Evolutionary conservation across 2,888 invertebrate species (phyloP), one percentile per base, ranked within the genome.

Genomic region (Diogma glabrata): DNA sequence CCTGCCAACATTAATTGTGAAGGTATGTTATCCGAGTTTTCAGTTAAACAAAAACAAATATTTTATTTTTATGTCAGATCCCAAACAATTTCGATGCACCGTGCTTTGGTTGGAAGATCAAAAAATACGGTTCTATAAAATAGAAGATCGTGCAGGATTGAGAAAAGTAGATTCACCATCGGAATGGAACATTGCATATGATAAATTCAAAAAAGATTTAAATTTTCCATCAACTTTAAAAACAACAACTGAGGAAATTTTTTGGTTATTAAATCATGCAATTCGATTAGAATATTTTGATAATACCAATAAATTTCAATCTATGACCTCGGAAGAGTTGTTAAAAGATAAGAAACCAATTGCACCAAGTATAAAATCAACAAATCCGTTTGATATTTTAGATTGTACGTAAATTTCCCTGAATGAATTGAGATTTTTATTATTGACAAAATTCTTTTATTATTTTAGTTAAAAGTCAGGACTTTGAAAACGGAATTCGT

Each of bases 51-150:
- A n/a, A 24, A 33, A 19, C 19, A 17, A 30, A 40, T n/a, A n/a
- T 28, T 19, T 46, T 40, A 8, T 19, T 17, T 26, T 51, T 14
- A 9, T 72, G 73, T 3, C 66, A 94, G 94, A 92, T 72, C 79
- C 82, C 58, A 78, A 77, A 55, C 81, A 86, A 61, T 85, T 89
- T 63, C 79, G 87, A 48, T 85, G 82, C 62, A 74, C 91, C 20
- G 76, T 94, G 19, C 70, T 87, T 2, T 96, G 95, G 96, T 66
- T 96, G 51, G 96, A 96, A 70, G 89, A 92, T 64, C 91, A 92
- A 66, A 91, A 90, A 70, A 91, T 96, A 57, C 80, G 93, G 10
- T 82, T 84, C 58, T 91, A 90, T 59, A 83, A 83, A 63, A 84
- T 89, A 52, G 87, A 91, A 63, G 87, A 89, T 56, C 74, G 91